Base-by-base conservation (phyloP, 1,140 invertebrate genomes). In the Trichoplusia ni region DNA sequence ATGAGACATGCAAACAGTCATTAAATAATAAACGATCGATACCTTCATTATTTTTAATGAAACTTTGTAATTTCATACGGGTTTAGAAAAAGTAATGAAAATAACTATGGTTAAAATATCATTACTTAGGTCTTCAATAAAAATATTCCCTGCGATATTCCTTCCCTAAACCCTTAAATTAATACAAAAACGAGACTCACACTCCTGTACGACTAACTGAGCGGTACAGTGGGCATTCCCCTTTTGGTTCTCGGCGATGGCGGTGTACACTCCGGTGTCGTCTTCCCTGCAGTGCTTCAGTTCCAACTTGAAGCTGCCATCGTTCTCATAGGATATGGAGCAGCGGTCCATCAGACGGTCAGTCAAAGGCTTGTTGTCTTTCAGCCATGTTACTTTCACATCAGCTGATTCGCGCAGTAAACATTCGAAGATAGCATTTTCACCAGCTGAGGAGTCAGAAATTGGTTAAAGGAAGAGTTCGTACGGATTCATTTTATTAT, bases 251-350 rank as follows among this genome's bases (percentile, higher is more conserved):
- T 94, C 94, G n/a, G 97, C 98, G 29, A 96, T 93, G 46, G 97
- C 97, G 0, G 96, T 98, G 81, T 99, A 99, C 14, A 97, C 93
- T 9, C 98, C 98, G 1, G 94, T 93, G 90, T 99, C 98, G 27
- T 94, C 93, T 54, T 95, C 95, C 14, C 92, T 89, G 56, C 95
- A 96, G 73, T 98, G 95, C 68, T 95, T 92, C 14, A 99, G 93
- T 71, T 95, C 92, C 54, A 99, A 90, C 49, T 92, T 94, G 81
- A 94, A 95, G 0, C 86, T 90, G 6, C 89, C 89, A 35, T 89
- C 82, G 16, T 92, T 91, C 23, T 94, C 86, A 44, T 78, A 92
- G n/a, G 86, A 92, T 11, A 94, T 92, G 44, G 92, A 92, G 33
- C 97, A 93, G 5, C 96, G 91, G 73, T 97, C 95, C 11, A 95